Evolutionary conservation across 2,888 invertebrate species (phyloP).

Genomic region (Mesorhabditis belari): DNA sequence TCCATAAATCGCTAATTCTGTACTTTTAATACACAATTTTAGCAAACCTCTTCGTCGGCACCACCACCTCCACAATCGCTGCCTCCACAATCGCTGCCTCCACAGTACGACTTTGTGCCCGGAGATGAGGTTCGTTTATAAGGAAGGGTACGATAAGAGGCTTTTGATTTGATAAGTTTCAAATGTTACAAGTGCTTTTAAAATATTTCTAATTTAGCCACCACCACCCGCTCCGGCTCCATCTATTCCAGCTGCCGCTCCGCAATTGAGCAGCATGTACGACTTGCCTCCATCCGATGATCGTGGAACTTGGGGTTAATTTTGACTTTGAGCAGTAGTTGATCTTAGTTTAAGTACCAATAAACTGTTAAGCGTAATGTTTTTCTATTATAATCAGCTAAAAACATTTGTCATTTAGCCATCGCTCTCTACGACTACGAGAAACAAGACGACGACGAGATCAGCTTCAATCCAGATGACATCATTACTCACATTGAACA

Average conservation of each 20-base stretch:
- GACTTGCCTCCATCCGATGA: conserved; percentile 3
- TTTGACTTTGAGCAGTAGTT: not conserved
- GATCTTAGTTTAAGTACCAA: too few species aligned
- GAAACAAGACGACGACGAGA: conserved; percentile 64
- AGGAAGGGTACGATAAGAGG: not conserved
- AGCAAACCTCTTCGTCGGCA: too few species aligned
- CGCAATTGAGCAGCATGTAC: not conserved
- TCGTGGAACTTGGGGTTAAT: not conserved
- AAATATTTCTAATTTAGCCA: not conserved
- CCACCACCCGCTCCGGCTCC: not conserved
- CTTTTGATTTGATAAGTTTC: not conserved
- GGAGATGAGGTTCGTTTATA: conserved; percentile 2
- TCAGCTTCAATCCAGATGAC: conserved; percentile 88
- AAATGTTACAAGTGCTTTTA: not conserved
- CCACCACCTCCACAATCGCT: too few species aligned
- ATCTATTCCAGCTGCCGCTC: not conserved
- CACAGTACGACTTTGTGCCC: conserved; percentile 9
- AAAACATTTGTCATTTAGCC: conserved; percentile 87
- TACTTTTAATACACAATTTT: too few species aligned
- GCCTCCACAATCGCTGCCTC: too few species aligned
- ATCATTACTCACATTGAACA: conserved; percentile 84
- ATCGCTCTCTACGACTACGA: conserved; percentile 82
- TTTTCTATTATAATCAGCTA: too few species aligned
- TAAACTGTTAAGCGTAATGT: too few species aligned
- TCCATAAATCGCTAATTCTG: too few species aligned